Conservation (phyloP, 2,113 vertebrate species). For the Aythya baeri region DNA sequence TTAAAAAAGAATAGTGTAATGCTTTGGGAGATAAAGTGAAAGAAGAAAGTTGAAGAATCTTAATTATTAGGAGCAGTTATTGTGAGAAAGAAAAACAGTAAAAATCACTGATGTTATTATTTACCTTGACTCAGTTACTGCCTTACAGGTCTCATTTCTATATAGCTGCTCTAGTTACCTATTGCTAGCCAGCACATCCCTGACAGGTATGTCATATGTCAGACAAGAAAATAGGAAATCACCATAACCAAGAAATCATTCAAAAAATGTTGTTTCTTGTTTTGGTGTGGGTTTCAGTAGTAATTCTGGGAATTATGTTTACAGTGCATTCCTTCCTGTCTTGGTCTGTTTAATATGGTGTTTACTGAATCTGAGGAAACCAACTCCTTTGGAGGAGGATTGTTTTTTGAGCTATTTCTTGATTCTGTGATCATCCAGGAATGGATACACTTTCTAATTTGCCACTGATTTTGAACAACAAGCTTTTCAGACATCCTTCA, state of each 20-base stretch:
- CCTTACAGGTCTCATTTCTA: background rate
- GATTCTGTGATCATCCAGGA: background rate
- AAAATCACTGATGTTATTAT: background rate
- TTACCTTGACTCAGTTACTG: background rate
- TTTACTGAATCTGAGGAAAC: background rate
- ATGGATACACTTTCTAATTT: background rate
- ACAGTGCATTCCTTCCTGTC: background rate
- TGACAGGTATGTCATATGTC: background rate
- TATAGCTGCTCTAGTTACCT: background rate
- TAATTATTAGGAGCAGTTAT: background rate
- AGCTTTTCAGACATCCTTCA: background rate
- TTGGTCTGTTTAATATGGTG: background rate
- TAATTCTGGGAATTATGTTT: background rate
- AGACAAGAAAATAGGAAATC: background rate
- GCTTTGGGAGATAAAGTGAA: background rate
- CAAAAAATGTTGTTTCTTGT: background rate
- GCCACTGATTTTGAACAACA: constrained; percentile 19
- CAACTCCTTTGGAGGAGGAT: background rate
- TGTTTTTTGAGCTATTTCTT: constrained; percentile 15
- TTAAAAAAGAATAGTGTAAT: background rate
- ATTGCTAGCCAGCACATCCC: background rate
- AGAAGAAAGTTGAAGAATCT: background rate
- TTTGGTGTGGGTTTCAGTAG: background rate
- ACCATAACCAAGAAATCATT: background rate
- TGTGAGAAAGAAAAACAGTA: background rate